Percentiles rank a stretch among this genome's conserved stretches.
Evolutionary conservation across 2,888 invertebrate genomes (phyloP).

Genomic region (Pseudococcus viburni): DNA sequence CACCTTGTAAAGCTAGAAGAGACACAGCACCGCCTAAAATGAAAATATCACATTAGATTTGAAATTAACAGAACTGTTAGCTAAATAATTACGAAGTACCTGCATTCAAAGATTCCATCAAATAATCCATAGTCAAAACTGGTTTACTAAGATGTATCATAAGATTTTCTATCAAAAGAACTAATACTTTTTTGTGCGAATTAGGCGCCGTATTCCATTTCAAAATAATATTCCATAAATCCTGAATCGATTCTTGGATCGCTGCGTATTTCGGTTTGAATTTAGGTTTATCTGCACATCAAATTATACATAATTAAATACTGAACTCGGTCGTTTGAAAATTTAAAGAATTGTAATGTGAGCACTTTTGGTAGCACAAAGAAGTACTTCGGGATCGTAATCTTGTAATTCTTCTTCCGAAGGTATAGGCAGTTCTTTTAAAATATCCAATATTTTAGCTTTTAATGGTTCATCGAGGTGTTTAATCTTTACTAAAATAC

Average conservation of each 20-base stretch:
- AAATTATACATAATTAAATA: not conserved
- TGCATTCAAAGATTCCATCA: slow-evolving; percentile 89
- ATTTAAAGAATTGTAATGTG: not conserved
- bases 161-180: slow-evolving; percentile 86
- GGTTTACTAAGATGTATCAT: slow-evolving; percentile 87
- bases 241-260: slow-evolving; percentile 45
- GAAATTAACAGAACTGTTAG: too few species aligned
- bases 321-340: not conserved
- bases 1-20: slow-evolving; percentile 91
- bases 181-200: slow-evolving; percentile 83
- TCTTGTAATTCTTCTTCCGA: slow-evolving; percentile 61
- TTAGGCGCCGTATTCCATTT: slow-evolving; percentile 73
- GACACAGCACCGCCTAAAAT: slow-evolving; percentile 86
- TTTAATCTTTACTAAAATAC: slow-evolving; percentile 45
- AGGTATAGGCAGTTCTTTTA: slow-evolving; percentile 59
- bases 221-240: slow-evolving; percentile 51
- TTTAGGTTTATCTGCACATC: slow-evolving; percentile 60
- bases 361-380: slow-evolving; percentile 62
- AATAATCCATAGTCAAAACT: slow-evolving; percentile 88
- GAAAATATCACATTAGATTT: slow-evolving; percentile 52
- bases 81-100: slow-evolving; percentile 72
- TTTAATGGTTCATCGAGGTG: not conserved
- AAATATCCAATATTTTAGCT: slow-evolving; percentile 21
- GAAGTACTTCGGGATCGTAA: slow-evolving; percentile 38
- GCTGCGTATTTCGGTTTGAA: slow-evolving; percentile 59